A percentile compares a stretch with the other conserved stretches of the same genome.
phyloP scores from a whole-genome alignment of 1,140 invertebrate genomes.

The Laupala kohalensis region DNA sequence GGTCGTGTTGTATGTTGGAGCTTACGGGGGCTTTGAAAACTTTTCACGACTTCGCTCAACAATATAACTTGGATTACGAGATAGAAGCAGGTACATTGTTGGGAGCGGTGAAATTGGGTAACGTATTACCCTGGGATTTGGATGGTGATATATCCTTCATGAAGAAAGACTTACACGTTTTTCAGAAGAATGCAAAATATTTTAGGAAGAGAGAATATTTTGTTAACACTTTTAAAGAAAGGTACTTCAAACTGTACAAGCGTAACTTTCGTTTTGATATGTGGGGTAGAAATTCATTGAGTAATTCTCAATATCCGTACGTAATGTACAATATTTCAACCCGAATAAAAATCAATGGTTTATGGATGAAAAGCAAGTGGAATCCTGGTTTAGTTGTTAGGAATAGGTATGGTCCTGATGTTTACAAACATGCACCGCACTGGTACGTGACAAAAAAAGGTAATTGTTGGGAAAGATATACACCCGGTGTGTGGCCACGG shows the following conservation, averaged over 20 bases:
- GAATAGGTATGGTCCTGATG: constrained; percentile 22
- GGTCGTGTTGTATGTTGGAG: constrained; percentile 18
- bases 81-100: constrained; percentile 21
- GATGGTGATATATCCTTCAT: constrained; percentile 21
- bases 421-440: constrained; percentile 19
- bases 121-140: constrained; percentile 22
- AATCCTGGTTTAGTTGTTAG: constrained; percentile 25
- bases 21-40: constrained; percentile 14
- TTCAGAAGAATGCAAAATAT: not conserved
- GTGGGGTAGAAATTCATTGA: constrained; percentile 11
- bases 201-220: constrained; percentile 16
- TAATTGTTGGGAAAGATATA: constrained; percentile 3
- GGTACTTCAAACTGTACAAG: constrained; percentile 6
- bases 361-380: constrained; percentile 20
- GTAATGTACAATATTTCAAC: constrained; percentile 17
- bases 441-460: constrained; percentile 2
- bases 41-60: constrained; percentile 6
- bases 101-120: constrained; percentile 23
- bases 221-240: constrained; percentile 10
- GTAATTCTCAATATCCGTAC: constrained; percentile 9
- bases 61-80: constrained; percentile 18
- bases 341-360: constrained; percentile 18
- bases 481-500: constrained; percentile 7
- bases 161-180: constrained; percentile 10
- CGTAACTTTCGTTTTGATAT: constrained; percentile 12